These are phyloP conservation scores for Motacilla alba DNA, from an alignment of 2,113 vertebrate genomes.

Conservation along the genomic window DNA sequence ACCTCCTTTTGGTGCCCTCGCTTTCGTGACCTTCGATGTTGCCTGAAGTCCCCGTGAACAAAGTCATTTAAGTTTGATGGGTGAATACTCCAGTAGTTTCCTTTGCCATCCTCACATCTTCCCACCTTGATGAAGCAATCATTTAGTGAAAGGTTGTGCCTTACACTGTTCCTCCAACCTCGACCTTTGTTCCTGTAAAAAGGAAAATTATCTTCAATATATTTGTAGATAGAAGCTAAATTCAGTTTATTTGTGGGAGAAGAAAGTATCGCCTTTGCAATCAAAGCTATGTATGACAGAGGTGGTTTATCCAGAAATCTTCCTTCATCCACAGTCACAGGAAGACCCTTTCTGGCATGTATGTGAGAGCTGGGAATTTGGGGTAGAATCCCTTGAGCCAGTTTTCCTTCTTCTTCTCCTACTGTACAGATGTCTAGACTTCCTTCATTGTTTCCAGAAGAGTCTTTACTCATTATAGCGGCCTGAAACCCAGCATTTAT, in stretches of 20 bases:
- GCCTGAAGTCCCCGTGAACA: conserved; percentile 58
- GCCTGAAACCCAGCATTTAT: neutral
- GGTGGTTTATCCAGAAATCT: conserved; percentile 46
- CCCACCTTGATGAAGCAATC: conserved; percentile 69
- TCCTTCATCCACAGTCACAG: neutral
- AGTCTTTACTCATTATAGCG: conserved; percentile 18
- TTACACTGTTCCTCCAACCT: conserved; percentile 64
- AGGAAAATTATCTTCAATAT: conserved; percentile 67
- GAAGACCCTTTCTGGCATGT: neutral
- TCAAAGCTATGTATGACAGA: conserved; percentile 70
- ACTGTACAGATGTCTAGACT: neutral
- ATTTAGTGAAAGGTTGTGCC: conserved; percentile 64
- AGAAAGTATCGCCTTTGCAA: conserved; percentile 71
- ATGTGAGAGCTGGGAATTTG: neutral
- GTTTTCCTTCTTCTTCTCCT: neutral
- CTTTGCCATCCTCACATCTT: conserved; percentile 66
- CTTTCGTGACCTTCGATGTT: conserved; percentile 44
- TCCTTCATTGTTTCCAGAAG: neutral
- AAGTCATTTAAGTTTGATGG: conserved; percentile 59
- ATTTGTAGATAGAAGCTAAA: conserved; percentile 72
- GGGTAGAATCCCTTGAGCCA: neutral
- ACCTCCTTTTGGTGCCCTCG: conserved; percentile 7
- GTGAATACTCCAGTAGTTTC: conserved; percentile 67
- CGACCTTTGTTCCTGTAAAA: conserved; percentile 53
- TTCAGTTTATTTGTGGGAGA: conserved; percentile 66